These are phyloP conservation scores for Pheosia tremula DNA, from an alignment of 2,888 invertebrate genomes.

Conservation along the genomic window DNA sequence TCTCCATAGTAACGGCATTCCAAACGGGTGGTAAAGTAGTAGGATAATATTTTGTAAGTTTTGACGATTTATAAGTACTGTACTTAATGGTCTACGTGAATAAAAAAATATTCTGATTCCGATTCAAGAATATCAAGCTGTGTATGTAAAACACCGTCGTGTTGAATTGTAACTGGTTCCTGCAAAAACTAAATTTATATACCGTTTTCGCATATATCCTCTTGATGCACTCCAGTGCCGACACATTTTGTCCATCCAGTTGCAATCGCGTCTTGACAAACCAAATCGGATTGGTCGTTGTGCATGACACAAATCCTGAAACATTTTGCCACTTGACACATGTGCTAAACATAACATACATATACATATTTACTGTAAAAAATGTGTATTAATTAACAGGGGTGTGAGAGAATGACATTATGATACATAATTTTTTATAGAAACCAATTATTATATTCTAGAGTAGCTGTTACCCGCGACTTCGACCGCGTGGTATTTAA, in stretches of 20 bases:
- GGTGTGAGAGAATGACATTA: conserved; percentile 31
- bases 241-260: conserved; percentile 92
- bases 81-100: too few species aligned
- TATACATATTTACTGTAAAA: conserved; percentile 8
- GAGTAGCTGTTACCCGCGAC: too few species aligned
- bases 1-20: too few species aligned
- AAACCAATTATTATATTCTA: too few species aligned
- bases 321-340: conserved; percentile 31
- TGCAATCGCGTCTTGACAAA: conserved; percentile 99
- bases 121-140: too few species aligned
- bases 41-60: too few species aligned
- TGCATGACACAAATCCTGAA: conserved; percentile 96
- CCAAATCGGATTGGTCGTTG: conserved; percentile 99
- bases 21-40: too few species aligned
- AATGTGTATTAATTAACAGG: conserved; percentile 16
- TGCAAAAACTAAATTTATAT: conserved; percentile 23
- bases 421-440: conserved; percentile 1
- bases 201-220: conserved; percentile 93
- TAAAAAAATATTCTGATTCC: too few species aligned
- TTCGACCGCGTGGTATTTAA: too few species aligned
- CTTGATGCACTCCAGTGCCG: conserved; percentile 91
- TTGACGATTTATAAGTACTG: too few species aligned
- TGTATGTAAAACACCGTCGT: background rate
- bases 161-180: background rate
- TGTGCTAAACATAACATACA: conserved; percentile 8